Evolutionary conservation across 2,113 vertebrate species (phyloP), one percentile per base, ranked within the genome.

Genomic region (Protobothrops mucrosquamatus): DNA sequence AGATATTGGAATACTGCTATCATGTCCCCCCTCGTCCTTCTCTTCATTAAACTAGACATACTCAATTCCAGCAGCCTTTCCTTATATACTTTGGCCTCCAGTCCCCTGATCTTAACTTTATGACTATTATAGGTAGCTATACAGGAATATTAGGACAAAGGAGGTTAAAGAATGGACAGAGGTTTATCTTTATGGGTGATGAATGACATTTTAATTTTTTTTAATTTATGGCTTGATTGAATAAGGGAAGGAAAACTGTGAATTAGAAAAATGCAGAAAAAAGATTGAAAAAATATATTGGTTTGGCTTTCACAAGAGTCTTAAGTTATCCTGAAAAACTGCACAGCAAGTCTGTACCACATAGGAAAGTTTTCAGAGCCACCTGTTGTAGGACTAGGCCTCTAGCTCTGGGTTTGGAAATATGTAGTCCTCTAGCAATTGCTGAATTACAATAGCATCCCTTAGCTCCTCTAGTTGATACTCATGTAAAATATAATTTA

Each of bases 211-310:
- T 91, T 61, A 0, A 11, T 2, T 90, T 15, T 4, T 0, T 8
- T 0, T 7, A 91, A 74, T 5, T 87, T 91, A 91, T 0, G 2
- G 64, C 69, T 59, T 91, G 90, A 48, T 43, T 96, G 69, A 89
- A 94, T 69, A 94, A 61, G 56, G 0, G 64, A 87, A 91, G 86
- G 52, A 69, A 0, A 90, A 91, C 89, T 92, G 74, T 26, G 56
- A 92, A 86, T 90, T 11, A 46, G n/a, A 9, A 88, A 43, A 81
- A 81, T 81, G 18, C 74, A 81, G 39, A 23, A 59, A 89, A 85
- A 91, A 89, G n/a, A 0, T 0, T 1, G 5, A 89, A 81, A 91
- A 15, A 57, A 91, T 26, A 24, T 0, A 64, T 0, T 64, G 74
- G 34, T 81, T 7, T 81, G 34, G 34, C n/a, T 81, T 81, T 81